Percentiles rank a stretch among this genome's conserved stretches.
Conservation (phyloP, 2,113 vertebrate genomes). For the Toxostoma redivivum region DNA sequence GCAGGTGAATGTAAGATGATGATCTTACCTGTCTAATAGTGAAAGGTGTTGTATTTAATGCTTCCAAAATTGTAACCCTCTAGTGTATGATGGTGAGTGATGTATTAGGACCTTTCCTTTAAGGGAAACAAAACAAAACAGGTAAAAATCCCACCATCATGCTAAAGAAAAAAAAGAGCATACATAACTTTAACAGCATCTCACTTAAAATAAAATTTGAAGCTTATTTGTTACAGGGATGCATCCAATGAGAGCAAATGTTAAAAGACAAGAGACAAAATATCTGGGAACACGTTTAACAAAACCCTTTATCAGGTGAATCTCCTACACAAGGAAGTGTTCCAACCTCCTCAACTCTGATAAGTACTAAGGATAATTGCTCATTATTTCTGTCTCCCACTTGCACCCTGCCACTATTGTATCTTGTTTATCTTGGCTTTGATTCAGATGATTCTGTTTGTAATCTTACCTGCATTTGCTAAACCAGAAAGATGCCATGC, state of each 20-base stretch:
- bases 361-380: neutral
- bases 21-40: neutral
- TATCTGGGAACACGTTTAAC: neutral
- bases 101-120: neutral
- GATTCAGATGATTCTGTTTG: neutral
- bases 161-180: neutral
- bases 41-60: neutral
- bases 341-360: neutral
- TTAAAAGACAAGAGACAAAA: neutral
- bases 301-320: neutral
- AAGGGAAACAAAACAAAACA: neutral
- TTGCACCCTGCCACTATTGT: neutral
- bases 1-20: neutral
- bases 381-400: neutral
- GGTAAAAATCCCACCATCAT: rapidly evolving
- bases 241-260: neutral
- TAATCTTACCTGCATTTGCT: neutral
- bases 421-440: neutral
- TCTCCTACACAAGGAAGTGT: neutral
- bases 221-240: neutral
- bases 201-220: neutral
- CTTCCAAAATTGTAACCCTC: neutral
- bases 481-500: neutral
- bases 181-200: neutral
- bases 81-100: neutral